phyloP scores from a whole-genome alignment of 2,888 invertebrate species.

The Lochmaea capreae region DNA sequence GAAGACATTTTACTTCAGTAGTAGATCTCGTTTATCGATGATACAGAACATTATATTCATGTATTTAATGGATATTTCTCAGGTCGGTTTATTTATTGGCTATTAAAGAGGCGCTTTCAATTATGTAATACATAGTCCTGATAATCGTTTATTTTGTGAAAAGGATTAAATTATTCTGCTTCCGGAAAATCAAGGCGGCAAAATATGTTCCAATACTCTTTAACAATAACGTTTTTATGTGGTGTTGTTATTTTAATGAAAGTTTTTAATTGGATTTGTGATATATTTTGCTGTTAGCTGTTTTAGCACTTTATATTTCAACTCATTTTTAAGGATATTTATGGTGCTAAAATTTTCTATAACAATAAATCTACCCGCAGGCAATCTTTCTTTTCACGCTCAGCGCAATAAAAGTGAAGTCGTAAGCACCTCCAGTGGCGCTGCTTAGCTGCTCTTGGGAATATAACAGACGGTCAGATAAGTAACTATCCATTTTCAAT shows the following conservation, averaged over 20 bases:
- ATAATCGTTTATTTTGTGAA: neutral
- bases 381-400: neutral
- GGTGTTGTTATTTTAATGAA: neutral
- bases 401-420: neutral
- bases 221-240: neutral
- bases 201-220: neutral
- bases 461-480: neutral
- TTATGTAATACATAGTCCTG: neutral
- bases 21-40: no score
- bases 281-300: neutral
- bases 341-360: neutral
- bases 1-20: no score
- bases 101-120: neutral
- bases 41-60: neutral
- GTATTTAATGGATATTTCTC: neutral
- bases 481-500: neutral
- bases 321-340: neutral
- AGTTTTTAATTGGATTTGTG: neutral
- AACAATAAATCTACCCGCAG: neutral
- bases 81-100: neutral
- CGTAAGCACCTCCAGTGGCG: neutral
- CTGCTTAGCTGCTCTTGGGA: neutral
- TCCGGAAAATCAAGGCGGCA: neutral
- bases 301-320: neutral
- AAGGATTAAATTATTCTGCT: neutral